A percentile compares a stretch with the other conserved stretches of the same genome.
Conservation (phyloP, 2,888 invertebrate species). For the Dryobotodes eremita region DNA sequence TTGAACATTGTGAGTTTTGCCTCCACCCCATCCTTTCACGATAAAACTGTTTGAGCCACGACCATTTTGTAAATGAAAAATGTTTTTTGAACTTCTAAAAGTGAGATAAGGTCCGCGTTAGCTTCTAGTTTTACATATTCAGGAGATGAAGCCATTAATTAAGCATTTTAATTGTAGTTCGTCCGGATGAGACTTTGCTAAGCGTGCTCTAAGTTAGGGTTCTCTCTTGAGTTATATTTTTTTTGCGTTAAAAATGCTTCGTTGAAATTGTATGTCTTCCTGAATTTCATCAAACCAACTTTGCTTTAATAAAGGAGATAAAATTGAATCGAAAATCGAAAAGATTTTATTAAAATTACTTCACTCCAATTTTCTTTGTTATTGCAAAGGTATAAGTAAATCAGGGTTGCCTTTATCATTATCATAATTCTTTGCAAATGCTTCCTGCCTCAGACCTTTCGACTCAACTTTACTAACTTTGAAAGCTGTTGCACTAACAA, state of each 20-base stretch:
- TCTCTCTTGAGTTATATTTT: slow-evolving; percentile 2
- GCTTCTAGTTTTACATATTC: slow-evolving; percentile 63
- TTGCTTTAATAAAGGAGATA: background rate
- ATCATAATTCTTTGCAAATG: background rate
- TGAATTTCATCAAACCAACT: background rate
- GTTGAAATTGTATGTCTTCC: background rate
- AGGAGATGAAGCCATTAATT: slow-evolving; percentile 61
- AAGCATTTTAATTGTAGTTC: slow-evolving; percentile 61
- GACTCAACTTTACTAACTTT: too few relatives aligned
- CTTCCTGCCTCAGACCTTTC: background rate
- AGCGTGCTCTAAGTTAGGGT: slow-evolving; percentile 34
- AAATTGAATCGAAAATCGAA: background rate
- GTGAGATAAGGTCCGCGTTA: slow-evolving; percentile 51
- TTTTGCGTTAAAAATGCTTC: background rate
- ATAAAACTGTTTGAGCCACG: slow-evolving; percentile 51
- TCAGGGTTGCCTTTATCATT: background rate
- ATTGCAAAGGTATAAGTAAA: background rate
- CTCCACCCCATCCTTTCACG: slow-evolving; percentile 35
- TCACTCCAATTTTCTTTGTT: background rate
- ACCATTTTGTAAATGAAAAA: slow-evolving; percentile 64
- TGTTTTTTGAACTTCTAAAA: slow-evolving; percentile 63
- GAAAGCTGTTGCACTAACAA: too few relatives aligned
- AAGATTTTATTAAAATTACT: background rate
- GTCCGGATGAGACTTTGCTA: slow-evolving; percentile 45
- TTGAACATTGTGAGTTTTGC: slow-evolving; percentile 57